Percentiles rank a stretch among this genome's conserved stretches.
These are phyloP conservation scores for Gonocerus acuteangulatus DNA, from an alignment of 2,888 invertebrate genomes.

Conservation along the genomic window DNA sequence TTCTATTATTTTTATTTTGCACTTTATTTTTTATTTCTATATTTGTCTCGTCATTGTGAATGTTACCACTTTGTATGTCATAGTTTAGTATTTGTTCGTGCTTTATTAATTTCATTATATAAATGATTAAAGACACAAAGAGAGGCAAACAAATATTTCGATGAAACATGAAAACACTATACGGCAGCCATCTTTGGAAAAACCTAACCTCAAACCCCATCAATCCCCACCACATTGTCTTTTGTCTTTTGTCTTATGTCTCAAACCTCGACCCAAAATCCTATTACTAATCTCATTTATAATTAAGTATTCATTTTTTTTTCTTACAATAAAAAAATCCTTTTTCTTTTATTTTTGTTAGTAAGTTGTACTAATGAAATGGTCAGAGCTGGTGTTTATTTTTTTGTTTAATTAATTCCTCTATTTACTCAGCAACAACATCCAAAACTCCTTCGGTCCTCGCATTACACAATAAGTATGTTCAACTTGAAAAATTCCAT, in stretches of 20 bases:
- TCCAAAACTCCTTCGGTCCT: too few species aligned
- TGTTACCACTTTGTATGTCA: conserved; percentile 35
- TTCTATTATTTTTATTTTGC: conserved; percentile 24
- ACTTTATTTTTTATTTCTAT: conserved; percentile 36
- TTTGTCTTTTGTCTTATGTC: conserved; percentile 36
- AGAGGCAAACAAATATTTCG: neutral
- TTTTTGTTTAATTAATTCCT: too few species aligned
- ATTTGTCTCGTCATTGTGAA: conserved; percentile 37
- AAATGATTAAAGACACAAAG: conserved; percentile 22
- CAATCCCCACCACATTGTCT: conserved; percentile 31
- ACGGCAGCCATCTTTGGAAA: conserved; percentile 38
- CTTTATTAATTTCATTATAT: conserved; percentile 36
- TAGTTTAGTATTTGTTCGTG: conserved; percentile 34
- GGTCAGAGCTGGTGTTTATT: neutral
- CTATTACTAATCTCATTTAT: conserved; percentile 6
- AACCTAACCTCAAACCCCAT: conserved; percentile 27
- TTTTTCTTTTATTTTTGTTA: conserved; percentile 16
- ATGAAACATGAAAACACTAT: conserved; percentile 6
- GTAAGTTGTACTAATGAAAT: conserved; percentile 26
- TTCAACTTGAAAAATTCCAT: too few species aligned
- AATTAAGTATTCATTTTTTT: conserved; percentile 21
- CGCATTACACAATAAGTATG: too few species aligned
- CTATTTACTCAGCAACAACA: too few species aligned
- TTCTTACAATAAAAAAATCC: neutral
- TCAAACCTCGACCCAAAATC: conserved; percentile 27